A percentile compares a stretch with the other conserved stretches of the same genome.
These are phyloP conservation scores for Rousettus madagascariensis DNA, from an alignment of 2,797 vertebrate genomes.

Conservation along the genomic window DNA sequence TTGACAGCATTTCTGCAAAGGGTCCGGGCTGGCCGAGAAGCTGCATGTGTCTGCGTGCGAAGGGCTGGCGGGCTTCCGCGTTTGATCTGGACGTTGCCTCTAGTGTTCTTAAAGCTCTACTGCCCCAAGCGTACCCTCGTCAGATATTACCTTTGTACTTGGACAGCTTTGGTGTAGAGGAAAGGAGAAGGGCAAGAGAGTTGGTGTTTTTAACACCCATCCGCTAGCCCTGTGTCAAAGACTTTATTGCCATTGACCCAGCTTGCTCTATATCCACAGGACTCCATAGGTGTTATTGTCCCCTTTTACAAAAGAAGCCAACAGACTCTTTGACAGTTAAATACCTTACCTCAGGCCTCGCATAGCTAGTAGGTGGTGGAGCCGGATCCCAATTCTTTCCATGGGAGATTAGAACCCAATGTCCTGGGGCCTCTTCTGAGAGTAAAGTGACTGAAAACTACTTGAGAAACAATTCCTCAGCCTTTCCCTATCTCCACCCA, in stretches of 20 bases:
- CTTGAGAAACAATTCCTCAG: neutral
- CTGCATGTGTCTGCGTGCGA: neutral
- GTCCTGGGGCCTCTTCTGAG: neutral
- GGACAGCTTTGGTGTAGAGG: neutral
- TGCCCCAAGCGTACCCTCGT: neutral
- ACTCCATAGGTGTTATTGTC: rapidly evolving
- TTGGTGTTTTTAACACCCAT: neutral
- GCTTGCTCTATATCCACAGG: rapidly evolving
- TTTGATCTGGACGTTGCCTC: neutral
- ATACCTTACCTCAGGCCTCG: neutral
- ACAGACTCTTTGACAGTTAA: neutral
- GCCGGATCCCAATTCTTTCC: neutral
- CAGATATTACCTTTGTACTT: neutral
- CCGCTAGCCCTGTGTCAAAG: too few species aligned
- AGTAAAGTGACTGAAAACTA: neutral
- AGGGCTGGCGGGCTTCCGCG: rapidly evolving
- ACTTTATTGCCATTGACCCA: neutral
- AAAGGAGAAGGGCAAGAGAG: neutral
- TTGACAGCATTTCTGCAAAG: neutral
- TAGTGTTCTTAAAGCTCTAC: neutral
- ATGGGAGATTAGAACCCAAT: rapidly evolving
- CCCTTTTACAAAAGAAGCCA: neutral
- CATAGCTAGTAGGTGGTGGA: neutral
- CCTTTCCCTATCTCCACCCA: too few species aligned
- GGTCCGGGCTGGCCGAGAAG: neutral